phyloP scores from a whole-genome alignment of 2,113 vertebrate species.

The Petromus typicus region DNA sequence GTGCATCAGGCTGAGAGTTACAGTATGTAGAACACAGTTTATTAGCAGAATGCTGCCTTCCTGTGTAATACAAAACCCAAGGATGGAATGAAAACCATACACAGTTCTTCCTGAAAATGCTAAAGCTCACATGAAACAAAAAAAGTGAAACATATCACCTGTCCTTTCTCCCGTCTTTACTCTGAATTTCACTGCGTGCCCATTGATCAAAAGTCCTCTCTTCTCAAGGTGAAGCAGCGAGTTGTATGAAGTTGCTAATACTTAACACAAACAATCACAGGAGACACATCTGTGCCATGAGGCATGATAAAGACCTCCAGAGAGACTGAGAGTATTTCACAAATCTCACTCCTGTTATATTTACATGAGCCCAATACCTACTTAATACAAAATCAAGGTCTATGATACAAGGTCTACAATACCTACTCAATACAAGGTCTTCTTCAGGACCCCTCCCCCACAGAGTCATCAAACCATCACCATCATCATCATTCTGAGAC shows the following conservation, averaged over 20 bases:
- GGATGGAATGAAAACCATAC: not conserved
- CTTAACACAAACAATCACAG: conserved; percentile 81
- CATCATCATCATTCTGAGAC: conserved; percentile 74
- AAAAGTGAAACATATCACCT: not conserved
- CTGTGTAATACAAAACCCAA: not conserved
- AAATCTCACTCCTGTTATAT: conserved; percentile 91
- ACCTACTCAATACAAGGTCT: conserved; percentile 95
- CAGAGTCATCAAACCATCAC: conserved; percentile 48
- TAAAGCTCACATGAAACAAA: not conserved
- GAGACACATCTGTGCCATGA: conserved; percentile 82
- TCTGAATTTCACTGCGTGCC: conserved; percentile 25
- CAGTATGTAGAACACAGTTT: not conserved
- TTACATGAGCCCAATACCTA: conserved; percentile 95
- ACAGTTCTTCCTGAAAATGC: not conserved
- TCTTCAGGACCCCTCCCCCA: too few relatives aligned
- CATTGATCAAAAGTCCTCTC: conserved; percentile 80
- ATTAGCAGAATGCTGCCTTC: not conserved
- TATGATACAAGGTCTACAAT: too few relatives aligned
- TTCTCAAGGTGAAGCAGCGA: conserved; percentile 79
- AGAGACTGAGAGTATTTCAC: conserved; percentile 89
- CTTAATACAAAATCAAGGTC: conserved; percentile 93
- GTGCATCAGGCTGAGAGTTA: not conserved
- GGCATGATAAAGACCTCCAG: conserved; percentile 90
- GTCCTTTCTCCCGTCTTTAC: not conserved
- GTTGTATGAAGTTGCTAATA: conserved; percentile 75